phyloP scores from a whole-genome alignment of 2,888 invertebrate species.

The Dryocosmus kuriphilus region DNA sequence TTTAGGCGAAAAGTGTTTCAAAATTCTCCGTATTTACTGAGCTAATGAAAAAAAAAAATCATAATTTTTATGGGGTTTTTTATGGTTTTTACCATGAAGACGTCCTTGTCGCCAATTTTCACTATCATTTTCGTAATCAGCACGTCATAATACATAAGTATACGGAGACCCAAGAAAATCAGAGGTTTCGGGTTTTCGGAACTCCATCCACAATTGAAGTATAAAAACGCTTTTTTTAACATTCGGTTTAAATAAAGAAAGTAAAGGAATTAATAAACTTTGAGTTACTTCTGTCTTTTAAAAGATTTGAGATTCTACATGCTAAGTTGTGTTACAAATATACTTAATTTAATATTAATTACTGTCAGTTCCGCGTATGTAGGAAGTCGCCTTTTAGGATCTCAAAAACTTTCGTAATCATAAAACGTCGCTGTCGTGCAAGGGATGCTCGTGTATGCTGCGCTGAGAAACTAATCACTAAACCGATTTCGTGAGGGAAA shows the following conservation, averaged over 20 bases:
- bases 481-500: not conserved
- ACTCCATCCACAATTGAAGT: no score
- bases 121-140: no score
- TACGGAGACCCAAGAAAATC: no score
- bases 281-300: not conserved
- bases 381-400: not conserved
- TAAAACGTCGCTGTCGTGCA: constrained; percentile 10
- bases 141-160: no score
- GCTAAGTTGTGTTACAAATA: not conserved
- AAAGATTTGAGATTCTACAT: not conserved
- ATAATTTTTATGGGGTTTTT: no score
- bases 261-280: not conserved
- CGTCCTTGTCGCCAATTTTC: no score
- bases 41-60: no score
- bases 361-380: not conserved
- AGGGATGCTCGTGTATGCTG: constrained; percentile 7
- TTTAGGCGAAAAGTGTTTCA: no score
- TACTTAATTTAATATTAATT: not conserved
- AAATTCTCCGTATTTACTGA: no score
- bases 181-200: no score
- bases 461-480: constrained; percentile 26
- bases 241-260: not conserved
- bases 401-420: constrained; percentile 34
- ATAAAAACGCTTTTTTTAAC: no score
- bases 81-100: no score